Evolutionary conservation across 2,113 vertebrate species (phyloP).

Genomic region (Leiothrix lutea): DNA sequence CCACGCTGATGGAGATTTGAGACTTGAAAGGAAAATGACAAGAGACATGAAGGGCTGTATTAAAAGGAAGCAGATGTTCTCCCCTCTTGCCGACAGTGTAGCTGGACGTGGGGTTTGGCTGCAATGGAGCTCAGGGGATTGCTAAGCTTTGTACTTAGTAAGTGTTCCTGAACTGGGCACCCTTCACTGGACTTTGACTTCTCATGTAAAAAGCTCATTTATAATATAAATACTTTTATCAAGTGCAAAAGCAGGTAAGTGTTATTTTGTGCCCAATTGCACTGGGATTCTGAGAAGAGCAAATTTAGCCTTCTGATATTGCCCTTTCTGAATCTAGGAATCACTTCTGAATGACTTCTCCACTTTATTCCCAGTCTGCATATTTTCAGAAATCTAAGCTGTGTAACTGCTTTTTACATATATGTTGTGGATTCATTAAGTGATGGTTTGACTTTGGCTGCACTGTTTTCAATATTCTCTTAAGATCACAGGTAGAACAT

Average conservation of each 20-base stretch:
- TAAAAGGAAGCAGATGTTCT: background rate
- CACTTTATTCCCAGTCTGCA: background rate
- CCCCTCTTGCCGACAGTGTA: background rate
- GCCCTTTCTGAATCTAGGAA: background rate
- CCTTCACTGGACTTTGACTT: background rate
- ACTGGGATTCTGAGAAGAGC: background rate
- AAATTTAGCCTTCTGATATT: background rate
- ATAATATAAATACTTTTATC: background rate
- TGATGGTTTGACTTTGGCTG: background rate
- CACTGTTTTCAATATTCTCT: background rate
- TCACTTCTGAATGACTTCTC: background rate
- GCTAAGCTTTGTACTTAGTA: background rate
- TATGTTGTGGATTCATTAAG: background rate
- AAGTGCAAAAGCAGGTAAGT: background rate
- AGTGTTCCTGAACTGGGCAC: background rate
- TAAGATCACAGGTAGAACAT: background rate
- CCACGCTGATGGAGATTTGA: constrained; percentile 86
- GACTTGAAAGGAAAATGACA: constrained; percentile 72
- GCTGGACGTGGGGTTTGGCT: background rate
- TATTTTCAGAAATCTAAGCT: background rate
- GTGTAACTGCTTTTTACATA: background rate
- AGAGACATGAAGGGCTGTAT: background rate
- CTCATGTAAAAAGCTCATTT: background rate
- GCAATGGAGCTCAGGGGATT: background rate
- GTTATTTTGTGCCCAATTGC: background rate